Base-by-base conservation (phyloP, 2,888 invertebrate species). In the Steromphala cineraria region DNA sequence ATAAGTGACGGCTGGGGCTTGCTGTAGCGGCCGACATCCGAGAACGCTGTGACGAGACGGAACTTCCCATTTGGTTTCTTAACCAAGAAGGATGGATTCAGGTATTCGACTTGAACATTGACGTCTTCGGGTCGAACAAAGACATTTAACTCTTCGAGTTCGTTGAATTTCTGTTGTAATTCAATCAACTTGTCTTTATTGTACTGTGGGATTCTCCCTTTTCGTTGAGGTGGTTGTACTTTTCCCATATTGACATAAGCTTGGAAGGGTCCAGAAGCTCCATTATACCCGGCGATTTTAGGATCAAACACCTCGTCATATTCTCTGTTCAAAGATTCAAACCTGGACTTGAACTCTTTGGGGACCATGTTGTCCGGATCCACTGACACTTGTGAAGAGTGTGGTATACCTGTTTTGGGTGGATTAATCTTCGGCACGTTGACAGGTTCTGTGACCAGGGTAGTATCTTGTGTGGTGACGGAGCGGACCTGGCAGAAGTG, bases 11-110 rank as follows among this genome's bases (percentile, higher is more conserved):
- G 85, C 56, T 84, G 85, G 0, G 88, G 87, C 62, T 87, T 88
- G 53, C 83, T 85, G 79, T 88, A 87, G 7, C 83, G 36, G 4
- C 86, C 86, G 13, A 87, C 84, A 56, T 85, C 86, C 1, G 78
- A 80, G 52, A 87, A 86, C 0, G 87, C 84, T 3, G 87, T 80
- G 17, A 80, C n/a, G 0, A 71, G 36, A 8, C 36, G 8, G 13
- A 15, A 19, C 1, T 28, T 53, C 7, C 53, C 76, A 53, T 52
- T 31, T 0, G 53, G 28, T 24, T 76, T 76, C 10, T 21, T 17
- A 52, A 76, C 53, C 15, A 76, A 17, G 24, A 76, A 76, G 17
- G 53, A 76, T 10, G 24, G 76, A 21, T 76, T 76, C 7, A 76
- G n/a, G 28, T 53, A 76, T 36, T 36, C 36, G 7, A 36, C 53